A percentile compares a stretch with the other conserved stretches of the same genome.
These are phyloP conservation scores for Crocuta crocuta DNA, from an alignment of 2,113 vertebrate species.

Conservation along the genomic window DNA sequence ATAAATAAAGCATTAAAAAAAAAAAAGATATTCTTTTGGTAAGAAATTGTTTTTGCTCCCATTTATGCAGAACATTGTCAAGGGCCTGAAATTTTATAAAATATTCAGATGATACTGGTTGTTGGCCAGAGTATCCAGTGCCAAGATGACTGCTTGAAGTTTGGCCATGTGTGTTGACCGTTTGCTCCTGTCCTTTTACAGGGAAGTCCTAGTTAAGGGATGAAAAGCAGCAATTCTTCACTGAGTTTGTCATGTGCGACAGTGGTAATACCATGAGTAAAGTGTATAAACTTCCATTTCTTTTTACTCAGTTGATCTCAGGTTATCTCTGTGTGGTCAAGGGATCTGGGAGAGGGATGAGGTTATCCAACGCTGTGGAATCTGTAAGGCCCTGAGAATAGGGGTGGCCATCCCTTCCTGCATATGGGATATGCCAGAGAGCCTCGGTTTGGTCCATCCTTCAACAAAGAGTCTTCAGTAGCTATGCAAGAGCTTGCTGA, in stretches of 20 bases:
- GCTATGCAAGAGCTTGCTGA: background rate
- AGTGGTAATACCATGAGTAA: background rate
- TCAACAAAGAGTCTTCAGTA: background rate
- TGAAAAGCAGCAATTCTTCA: background rate
- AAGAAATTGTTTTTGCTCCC: background rate
- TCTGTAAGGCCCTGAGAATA: background rate
- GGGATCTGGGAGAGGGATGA: background rate
- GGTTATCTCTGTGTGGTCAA: background rate
- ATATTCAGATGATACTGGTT: background rate
- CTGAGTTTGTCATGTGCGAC: background rate
- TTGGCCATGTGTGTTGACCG: background rate
- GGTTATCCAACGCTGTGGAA: background rate
- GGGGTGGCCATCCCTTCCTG: rapidly evolving
- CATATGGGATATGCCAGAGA: too few species aligned
- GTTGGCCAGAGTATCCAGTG: background rate
- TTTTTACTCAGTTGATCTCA: background rate
- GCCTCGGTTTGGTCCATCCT: background rate
- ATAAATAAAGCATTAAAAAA: too few species aligned
- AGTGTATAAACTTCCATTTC: rapidly evolving
- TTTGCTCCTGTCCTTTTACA: background rate
- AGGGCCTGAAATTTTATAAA: background rate
- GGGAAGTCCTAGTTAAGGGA: background rate
- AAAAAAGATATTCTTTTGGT: background rate
- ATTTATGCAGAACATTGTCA: background rate
- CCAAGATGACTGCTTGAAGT: background rate